Conservation (phyloP, 1,140 invertebrate genomes). For the Eufriesea mexicana region DNA sequence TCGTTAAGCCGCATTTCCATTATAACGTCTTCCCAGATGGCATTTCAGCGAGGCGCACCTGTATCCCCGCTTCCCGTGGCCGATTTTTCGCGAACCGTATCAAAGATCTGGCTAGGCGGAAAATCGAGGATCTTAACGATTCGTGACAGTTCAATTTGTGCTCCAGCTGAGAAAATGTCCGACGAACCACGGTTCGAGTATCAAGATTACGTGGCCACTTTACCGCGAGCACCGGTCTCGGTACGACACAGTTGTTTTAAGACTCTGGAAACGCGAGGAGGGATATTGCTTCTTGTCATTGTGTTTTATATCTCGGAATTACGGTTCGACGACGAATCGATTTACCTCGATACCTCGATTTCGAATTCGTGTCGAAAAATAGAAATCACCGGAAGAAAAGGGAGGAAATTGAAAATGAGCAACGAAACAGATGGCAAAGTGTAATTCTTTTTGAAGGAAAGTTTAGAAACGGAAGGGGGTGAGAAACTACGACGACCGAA, state of each 20-base stretch:
- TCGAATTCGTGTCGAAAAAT: no score
- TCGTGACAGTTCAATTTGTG: conserved; percentile 21
- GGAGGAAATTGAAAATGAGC: no score
- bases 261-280: neutral
- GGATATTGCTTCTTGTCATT: no score
- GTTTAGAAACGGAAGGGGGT: no score
- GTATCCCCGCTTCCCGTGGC: no score
- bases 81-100: neutral
- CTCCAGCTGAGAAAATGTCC: neutral
- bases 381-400: no score
- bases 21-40: neutral
- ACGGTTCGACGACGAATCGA: no score
- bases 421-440: no score
- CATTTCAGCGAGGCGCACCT: neutral
- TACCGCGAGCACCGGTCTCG: neutral
- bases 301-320: neutral
- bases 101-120: neutral
- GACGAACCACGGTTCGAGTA: neutral
- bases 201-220: neutral
- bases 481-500: neutral
- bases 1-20: neutral
- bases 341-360: no score
- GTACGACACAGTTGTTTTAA: neutral
- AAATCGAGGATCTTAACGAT: neutral
- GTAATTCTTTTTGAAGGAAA: no score